phyloP scores from a whole-genome alignment of 1,140 invertebrate species.

The Onthophagus taurus region DNA sequence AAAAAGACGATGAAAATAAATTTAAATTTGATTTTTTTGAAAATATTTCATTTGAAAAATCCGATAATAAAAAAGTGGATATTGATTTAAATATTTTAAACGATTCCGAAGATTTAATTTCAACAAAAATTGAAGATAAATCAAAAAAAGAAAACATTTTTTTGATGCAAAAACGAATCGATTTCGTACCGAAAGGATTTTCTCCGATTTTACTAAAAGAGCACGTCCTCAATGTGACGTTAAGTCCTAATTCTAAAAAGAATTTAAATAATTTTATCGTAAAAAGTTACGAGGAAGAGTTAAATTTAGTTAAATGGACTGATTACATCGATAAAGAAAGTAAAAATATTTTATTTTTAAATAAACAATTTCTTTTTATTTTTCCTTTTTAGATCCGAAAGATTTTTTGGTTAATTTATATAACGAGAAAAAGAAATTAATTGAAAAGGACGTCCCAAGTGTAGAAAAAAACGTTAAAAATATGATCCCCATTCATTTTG shows the following conservation, averaged over 20 bases:
- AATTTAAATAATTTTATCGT: slow-evolving; percentile 25
- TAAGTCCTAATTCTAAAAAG: slow-evolving; percentile 28
- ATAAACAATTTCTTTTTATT: neutral
- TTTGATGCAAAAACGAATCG: slow-evolving; percentile 28
- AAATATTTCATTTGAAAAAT: too few relatives aligned
- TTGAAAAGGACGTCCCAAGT: slow-evolving; percentile 21
- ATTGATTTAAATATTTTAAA: too few relatives aligned
- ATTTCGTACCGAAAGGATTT: slow-evolving; percentile 38
- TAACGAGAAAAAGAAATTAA: slow-evolving; percentile 24
- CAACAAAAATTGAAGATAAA: too few relatives aligned
- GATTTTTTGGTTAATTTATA: slow-evolving; percentile 31
- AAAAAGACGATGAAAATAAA: too few relatives aligned
- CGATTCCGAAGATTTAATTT: too few relatives aligned
- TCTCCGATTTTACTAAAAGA: slow-evolving; percentile 31
- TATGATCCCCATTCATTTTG: slow-evolving; percentile 15
- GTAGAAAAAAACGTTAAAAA: slow-evolving; percentile 13
- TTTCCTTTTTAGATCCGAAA: slow-evolving; percentile 23
- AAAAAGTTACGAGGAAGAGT: slow-evolving; percentile 29
- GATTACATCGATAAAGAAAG: slow-evolving; percentile 27
- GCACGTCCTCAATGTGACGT: slow-evolving; percentile 19
- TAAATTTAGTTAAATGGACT: slow-evolving; percentile 34
- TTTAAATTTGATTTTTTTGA: too few relatives aligned
- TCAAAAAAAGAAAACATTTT: slow-evolving; percentile 1
- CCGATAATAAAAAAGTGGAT: too few relatives aligned
- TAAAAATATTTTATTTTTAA: slow-evolving; percentile 13